Conservation (phyloP, 2,113 vertebrate species). For the Prinia subflava region DNA sequence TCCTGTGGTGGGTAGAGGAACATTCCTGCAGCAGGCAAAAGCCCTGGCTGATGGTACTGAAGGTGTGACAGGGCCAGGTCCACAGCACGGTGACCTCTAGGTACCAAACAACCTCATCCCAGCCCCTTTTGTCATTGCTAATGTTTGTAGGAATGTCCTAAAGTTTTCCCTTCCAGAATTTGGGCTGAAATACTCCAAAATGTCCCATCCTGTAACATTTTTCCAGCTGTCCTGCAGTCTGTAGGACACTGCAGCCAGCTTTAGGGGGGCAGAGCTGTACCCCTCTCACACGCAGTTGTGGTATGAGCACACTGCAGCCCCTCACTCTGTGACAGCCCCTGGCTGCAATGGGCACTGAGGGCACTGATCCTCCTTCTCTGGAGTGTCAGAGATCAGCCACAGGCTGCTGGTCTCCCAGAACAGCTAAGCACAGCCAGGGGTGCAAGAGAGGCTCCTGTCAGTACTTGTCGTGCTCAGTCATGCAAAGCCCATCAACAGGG, state of each 20-base stretch:
- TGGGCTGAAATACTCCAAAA: background rate
- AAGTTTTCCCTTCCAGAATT: background rate
- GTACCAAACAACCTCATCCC: background rate
- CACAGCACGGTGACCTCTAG: background rate
- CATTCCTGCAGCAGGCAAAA: background rate
- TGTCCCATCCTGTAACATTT: background rate
- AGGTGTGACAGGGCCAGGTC: background rate
- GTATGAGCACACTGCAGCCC: rapidly evolving
- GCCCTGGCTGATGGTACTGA: background rate
- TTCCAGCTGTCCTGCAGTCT: background rate
- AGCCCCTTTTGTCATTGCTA: background rate
- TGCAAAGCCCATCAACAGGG: background rate
- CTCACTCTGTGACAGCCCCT: background rate
- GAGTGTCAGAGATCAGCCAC: background rate
- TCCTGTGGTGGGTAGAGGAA: background rate
- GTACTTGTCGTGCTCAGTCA: background rate
- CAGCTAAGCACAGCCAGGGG: background rate
- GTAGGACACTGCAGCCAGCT: background rate
- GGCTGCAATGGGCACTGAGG: background rate
- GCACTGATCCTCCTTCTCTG: background rate
- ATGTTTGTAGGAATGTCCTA: background rate
- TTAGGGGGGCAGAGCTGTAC: background rate
- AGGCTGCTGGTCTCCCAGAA: background rate
- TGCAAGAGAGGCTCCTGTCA: rapidly evolving
- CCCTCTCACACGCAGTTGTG: rapidly evolving